A percentile compares a stretch with the other conserved stretches of the same genome.
Evolutionary conservation across 2,113 vertebrate genomes (phyloP).

Genomic region (Catharus bicknelli): DNA sequence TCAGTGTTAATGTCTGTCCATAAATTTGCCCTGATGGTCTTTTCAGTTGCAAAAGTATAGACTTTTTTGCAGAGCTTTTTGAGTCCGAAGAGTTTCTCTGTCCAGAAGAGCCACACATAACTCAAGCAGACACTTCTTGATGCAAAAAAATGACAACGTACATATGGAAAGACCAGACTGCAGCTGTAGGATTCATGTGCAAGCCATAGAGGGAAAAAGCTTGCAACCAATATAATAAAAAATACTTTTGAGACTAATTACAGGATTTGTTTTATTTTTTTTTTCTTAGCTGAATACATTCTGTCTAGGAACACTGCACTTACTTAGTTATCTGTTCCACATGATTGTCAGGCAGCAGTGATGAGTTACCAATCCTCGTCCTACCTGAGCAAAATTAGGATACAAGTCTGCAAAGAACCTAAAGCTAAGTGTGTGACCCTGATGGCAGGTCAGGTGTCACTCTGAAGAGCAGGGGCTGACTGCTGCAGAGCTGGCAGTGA

Average conservation of each 20-base stretch:
- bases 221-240: background rate
- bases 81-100: background rate
- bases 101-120: background rate
- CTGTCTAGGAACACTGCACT: background rate
- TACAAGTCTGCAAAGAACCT: background rate
- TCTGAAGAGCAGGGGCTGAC: background rate
- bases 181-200: background rate
- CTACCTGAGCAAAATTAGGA: background rate
- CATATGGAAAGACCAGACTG: background rate
- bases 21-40: background rate
- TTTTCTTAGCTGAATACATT: background rate
- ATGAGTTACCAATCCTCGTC: background rate
- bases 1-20: background rate
- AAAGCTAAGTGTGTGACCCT: background rate
- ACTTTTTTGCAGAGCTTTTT: background rate
- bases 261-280: background rate
- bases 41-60: background rate
- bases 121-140: background rate
- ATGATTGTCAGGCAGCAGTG: background rate
- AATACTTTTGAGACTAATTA: background rate
- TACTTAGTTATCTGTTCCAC: background rate
- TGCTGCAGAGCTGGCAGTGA: background rate
- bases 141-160: background rate
- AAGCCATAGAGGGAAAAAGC: background rate
- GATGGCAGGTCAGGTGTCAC: background rate